Percentiles rank a stretch among this genome's conserved stretches.
Evolutionary conservation across 2,888 invertebrate genomes (phyloP).

Genomic region (Palloptera scutellata): DNA sequence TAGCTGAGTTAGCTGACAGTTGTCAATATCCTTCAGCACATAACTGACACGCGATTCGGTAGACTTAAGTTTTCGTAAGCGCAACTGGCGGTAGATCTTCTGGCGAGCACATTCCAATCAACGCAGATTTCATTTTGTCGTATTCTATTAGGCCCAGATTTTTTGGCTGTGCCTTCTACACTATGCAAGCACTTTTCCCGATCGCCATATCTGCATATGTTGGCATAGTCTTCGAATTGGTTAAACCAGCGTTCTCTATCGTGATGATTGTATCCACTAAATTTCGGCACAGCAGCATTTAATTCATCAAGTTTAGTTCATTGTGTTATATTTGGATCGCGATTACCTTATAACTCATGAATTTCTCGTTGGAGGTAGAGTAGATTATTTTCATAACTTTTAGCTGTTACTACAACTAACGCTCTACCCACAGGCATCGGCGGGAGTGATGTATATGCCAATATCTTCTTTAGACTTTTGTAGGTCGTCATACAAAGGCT

Average conservation of each 20-base stretch:
- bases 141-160: conserved; percentile 14
- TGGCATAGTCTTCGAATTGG: conserved; percentile 22
- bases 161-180: conserved; percentile 17
- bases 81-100: conserved; percentile 26
- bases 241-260: conserved; percentile 18
- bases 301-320: conserved; percentile 15
- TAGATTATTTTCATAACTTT: conserved; percentile 6
- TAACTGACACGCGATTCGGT: not conserved
- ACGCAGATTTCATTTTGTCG: conserved; percentile 1
- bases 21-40: no score
- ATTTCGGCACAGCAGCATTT: conserved; percentile 20
- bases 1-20: no score
- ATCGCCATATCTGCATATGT: not conserved
- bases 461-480: no score
- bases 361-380: not conserved
- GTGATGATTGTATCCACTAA: conserved; percentile 15
- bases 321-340: no score
- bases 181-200: conserved; percentile 5
- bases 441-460: no score
- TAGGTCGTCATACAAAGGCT: no score
- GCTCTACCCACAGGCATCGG: no score
- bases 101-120: conserved; percentile 17
- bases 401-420: conserved; percentile 12
- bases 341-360: not conserved
- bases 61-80: conserved; percentile 4